Base-by-base conservation (phyloP, 2,113 vertebrate genomes). In the Martes martes region DNA sequence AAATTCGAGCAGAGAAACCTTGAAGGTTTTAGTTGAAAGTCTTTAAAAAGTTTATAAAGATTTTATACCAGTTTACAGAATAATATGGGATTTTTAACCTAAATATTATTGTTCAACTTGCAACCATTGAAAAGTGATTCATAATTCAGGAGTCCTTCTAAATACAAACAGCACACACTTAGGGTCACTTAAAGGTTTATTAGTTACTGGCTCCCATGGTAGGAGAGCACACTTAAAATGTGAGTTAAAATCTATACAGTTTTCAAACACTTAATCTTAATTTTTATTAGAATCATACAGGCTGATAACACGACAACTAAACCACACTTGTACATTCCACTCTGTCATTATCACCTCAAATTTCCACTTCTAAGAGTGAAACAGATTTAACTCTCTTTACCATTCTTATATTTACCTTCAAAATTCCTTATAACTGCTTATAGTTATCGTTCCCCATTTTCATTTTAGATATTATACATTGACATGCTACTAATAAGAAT, bases 11-110 rank as follows among this genome's bases (percentile, higher is more conserved):
- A 98, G 97, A 98, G 98, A 98, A 97, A 96, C 90, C 98, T 96
- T 96, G 97, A 96, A 98, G 95, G 74, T 83, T 79, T 79, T 97
- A 96, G 94, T 91, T 98, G 94, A 87, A 76, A 97, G 69, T 52
- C 83, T 98, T 98, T 97, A 96, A 97, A 98, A 98, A 98, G 23
- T 98, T 98, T 97, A 98, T 97, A 97, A 98, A 95, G 73, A 36
- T 92, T 95, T 98, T 97, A 96, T 94, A 97, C 96, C 93, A 94
- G 90, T 92, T 73, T 73, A 59, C 9, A 47, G 6, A 83, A 69
- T 97, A 52, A 95, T 97, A 76, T 96, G 91, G 89, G 96, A 95
- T 94, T 97, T 97, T 87, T 91, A 97, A 96, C 82, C 97, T 82
- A 91, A 69, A 83, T 89, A 95, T 96, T 97, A 96, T 96, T 97